A percentile compares a stretch with the other conserved stretches of the same genome.
Conservation (phyloP, 2,113 vertebrate species). For the Delphinapterus leucas region DNA sequence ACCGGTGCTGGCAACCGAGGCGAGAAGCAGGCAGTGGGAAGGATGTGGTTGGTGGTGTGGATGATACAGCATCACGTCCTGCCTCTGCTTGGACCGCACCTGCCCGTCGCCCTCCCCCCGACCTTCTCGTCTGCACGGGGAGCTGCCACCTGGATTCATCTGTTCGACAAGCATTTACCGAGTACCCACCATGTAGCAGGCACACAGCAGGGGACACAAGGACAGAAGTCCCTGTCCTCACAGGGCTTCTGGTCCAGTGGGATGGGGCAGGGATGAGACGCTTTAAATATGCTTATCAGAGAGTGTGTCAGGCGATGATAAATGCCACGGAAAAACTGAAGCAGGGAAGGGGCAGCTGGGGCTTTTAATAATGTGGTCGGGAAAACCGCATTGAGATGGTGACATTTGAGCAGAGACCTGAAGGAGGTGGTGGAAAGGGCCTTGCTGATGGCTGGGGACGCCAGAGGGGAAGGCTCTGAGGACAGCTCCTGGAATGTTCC, state of each 20-base stretch:
- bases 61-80: accelerated
- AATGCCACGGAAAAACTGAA: neutral
- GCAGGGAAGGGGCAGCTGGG: neutral
- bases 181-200: neutral
- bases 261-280: accelerated
- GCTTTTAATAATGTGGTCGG: neutral
- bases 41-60: accelerated
- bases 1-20: accelerated
- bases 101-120: too few relatives aligned
- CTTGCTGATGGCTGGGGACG: neutral
- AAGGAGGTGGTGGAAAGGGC: neutral
- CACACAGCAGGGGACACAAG: neutral
- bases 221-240: neutral
- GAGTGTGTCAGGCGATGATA: too few relatives aligned
- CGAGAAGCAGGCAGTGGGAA: neutral
- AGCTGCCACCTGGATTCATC: neutral
- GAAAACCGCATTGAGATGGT: neutral
- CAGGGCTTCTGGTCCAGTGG: neutral
- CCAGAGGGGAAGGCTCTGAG: neutral
- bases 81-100: neutral
- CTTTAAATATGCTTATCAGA: neutral
- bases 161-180: neutral
- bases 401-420: neutral
- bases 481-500: neutral
- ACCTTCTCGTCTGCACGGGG: too few relatives aligned